phyloP scores from a whole-genome alignment of 1,140 invertebrate species.

The Hyposmocoma kahamanoa region DNA sequence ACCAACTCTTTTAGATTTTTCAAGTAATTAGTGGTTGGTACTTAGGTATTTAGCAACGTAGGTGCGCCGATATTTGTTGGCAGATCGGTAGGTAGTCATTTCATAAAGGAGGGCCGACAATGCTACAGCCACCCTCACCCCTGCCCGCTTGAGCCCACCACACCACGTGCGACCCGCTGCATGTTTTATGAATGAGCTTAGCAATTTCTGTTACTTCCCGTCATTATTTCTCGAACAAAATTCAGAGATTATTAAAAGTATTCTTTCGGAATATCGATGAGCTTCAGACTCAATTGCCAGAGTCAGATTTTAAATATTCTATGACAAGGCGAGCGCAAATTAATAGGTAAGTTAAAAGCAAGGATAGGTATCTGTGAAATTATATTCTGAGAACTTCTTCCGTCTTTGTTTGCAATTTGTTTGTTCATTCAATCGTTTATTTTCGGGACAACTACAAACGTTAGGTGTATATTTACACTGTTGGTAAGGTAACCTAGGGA shows the following conservation, averaged over 20 bases:
- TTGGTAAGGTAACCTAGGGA: too few relatives aligned
- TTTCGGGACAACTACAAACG: too few relatives aligned
- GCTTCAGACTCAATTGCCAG: too few relatives aligned
- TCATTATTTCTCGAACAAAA: conserved; percentile 24
- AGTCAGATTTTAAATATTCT: too few relatives aligned
- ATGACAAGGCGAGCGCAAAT: too few relatives aligned
- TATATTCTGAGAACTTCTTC: too few relatives aligned
- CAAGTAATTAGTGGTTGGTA: neutral
- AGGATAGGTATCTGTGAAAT: too few relatives aligned
- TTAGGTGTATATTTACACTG: too few relatives aligned
- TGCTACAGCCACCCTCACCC: conserved; percentile 17
- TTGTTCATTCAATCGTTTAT: too few relatives aligned
- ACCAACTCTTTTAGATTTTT: neutral
- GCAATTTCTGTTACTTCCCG: conserved; percentile 31
- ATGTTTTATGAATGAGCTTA: conserved; percentile 48
- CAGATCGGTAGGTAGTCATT: neutral
- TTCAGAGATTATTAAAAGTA: conserved; percentile 20
- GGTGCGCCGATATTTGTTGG: too few relatives aligned
- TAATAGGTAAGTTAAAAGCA: too few relatives aligned
- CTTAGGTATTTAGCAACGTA: neutral
- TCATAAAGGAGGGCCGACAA: conserved; percentile 17
- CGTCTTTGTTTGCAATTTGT: too few relatives aligned
- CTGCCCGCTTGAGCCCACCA: conserved; percentile 4
- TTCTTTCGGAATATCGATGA: conserved; percentile 23
- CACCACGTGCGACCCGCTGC: conserved; percentile 32